Base-by-base conservation (phyloP, 2,113 vertebrate genomes). In the Poicephalus gulielmi region DNA sequence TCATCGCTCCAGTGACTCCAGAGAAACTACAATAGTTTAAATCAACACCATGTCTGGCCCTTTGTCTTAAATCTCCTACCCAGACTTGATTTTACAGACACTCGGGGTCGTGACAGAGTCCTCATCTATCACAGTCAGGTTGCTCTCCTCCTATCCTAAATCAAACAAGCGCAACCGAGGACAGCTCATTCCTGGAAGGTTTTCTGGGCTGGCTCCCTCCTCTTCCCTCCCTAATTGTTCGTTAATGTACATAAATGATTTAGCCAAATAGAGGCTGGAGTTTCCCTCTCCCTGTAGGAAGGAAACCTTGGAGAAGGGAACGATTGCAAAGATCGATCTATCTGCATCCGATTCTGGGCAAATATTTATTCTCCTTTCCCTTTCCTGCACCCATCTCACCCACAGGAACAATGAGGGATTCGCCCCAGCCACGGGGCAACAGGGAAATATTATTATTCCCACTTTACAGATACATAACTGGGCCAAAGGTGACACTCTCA, bases 281-380 rank as follows among this genome's bases (percentile, higher is more conserved):
- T 92, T 97, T 92, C 80, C 70, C 11, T 76, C 77, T 94, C 33
- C 62, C 66, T 7, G 0, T 50, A 91, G 78, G 90, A 97, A 90
- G 47, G 59, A 47, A 83, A 73, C 10, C 7, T 70, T 75, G 37
- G 59, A 78, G 80, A 43, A 92, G 92, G 46, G 85, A 43, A 83
- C 3, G 30, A 75, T 22, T 1, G 2, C 31, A 57, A 70, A 87
- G 77, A 84, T 76, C 44, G 68, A 94, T 92, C 81, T 84, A 78
- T 92, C 76, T 93, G 53, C 80, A 75, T 69, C 90, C 66, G 39
- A 92, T 96, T 96, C 46, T 60, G 43, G n/a, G 50, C 80, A 95
- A 96, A 97, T 92, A 89, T 97, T 96, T 95, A 79, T 94, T 83
- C 35, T 89, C 74, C 91, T 94, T 97, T 95, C 82, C 44, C 87